A percentile compares a stretch with the other conserved stretches of the same genome.
phyloP scores from a whole-genome alignment of 2,888 invertebrate genomes.

The Drosophila anomalata region DNA sequence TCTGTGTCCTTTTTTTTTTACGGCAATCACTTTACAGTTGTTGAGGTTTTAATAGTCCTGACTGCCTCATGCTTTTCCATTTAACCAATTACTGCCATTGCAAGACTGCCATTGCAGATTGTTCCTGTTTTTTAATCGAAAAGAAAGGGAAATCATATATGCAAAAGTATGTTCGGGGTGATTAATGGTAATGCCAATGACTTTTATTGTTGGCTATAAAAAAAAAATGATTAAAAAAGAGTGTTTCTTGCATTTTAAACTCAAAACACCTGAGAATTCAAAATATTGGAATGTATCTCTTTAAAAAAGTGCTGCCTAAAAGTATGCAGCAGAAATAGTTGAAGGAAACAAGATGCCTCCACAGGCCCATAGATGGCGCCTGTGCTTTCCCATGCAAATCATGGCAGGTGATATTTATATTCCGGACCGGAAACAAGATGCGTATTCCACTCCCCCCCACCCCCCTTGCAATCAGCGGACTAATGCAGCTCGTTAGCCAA shows the following conservation, averaged over 20 bases:
- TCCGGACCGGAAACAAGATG: conserved; percentile 19
- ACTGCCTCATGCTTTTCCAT: conserved; percentile 22
- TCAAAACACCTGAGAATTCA: no score
- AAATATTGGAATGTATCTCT: neutral
- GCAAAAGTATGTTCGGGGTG: neutral
- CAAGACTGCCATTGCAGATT: neutral
- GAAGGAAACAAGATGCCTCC: neutral
- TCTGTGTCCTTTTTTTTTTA: conserved; percentile 1
- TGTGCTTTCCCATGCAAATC: neutral
- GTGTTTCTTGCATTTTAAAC: no score
- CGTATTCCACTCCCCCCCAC: conserved; percentile 11
- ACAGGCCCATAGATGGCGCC: conserved; percentile 52
- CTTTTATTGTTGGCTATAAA: neutral
- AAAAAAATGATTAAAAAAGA: neutral
- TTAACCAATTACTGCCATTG: conserved; percentile 23
- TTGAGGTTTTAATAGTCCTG: conserved; percentile 22
- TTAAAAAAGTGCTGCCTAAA: conserved; percentile 27
- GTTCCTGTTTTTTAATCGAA: neutral
- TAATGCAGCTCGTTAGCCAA: conserved; percentile 79
- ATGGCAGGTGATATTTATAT: conserved; percentile 10
- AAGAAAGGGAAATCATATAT: neutral
- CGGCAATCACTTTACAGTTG: conserved; percentile 26
- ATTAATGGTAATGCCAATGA: neutral
- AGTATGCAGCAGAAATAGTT: conserved; percentile 32
- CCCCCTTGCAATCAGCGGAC: conserved; percentile 65